These are phyloP conservation scores for Silvanus unidentatus DNA, from an alignment of 2,888 invertebrate species.

Conservation along the genomic window DNA sequence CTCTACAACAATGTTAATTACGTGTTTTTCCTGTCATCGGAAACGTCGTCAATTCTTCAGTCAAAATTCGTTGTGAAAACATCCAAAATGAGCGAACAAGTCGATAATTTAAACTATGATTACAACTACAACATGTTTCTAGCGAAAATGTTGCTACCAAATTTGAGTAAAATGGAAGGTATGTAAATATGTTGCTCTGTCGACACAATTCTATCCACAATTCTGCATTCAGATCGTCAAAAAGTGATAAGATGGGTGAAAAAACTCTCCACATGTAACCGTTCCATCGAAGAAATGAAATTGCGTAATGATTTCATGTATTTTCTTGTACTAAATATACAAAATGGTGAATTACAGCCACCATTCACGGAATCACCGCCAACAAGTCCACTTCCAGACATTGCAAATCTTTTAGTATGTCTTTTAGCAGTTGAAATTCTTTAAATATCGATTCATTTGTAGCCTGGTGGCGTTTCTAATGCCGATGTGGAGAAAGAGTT, in stretches of 20 bases:
- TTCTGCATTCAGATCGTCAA: slow-evolving; percentile 41
- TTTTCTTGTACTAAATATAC: slow-evolving; percentile 48
- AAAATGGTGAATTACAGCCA: slow-evolving; percentile 45
- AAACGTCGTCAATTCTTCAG: too few species aligned
- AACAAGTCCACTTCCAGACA: slow-evolving; percentile 43
- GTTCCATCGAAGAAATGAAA: slow-evolving; percentile 49
- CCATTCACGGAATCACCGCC: slow-evolving; percentile 52
- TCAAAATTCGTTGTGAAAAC: not conserved
- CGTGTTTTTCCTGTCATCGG: too few species aligned
- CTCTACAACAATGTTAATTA: too few species aligned
- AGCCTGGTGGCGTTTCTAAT: slow-evolving; percentile 32
- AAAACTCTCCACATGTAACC: slow-evolving; percentile 46
- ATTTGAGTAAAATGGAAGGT: slow-evolving; percentile 38
- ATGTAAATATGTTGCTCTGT: slow-evolving; percentile 8
- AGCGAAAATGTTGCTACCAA: slow-evolving; percentile 46
- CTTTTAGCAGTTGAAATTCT: not conserved
- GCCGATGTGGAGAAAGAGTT: slow-evolving; percentile 17
- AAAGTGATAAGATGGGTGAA: slow-evolving; percentile 49
- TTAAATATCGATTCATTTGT: not conserved
- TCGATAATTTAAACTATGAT: slow-evolving; percentile 50
- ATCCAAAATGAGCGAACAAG: slow-evolving; percentile 41
- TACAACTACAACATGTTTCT: slow-evolving; percentile 51
- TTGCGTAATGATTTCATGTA: slow-evolving; percentile 52
- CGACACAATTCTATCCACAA: not conserved
- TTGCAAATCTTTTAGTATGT: slow-evolving; percentile 45